Evolutionary conservation across 2,797 vertebrate species (phyloP).

Genomic region (Hoplostethus atlanticus): DNA sequence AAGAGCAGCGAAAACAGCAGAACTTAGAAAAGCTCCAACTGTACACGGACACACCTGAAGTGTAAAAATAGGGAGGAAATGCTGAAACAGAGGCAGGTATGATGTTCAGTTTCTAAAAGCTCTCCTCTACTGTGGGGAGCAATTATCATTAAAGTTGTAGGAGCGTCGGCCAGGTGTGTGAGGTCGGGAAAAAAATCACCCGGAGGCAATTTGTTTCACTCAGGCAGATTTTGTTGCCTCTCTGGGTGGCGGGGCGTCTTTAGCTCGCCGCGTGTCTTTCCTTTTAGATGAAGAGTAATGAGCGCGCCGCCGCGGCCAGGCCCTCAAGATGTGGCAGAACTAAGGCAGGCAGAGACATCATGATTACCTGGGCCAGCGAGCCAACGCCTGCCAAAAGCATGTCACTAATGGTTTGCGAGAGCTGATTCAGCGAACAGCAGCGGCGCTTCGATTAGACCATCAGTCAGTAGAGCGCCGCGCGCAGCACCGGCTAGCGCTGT

Average conservation of each 20-base stretch:
- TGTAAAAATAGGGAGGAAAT: constrained; percentile 12
- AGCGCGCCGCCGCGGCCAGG: constrained; percentile 39
- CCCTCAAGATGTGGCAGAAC: constrained; percentile 47
- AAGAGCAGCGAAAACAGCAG: neutral
- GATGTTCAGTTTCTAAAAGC: constrained; percentile 8
- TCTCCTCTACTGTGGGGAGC: constrained; percentile 3
- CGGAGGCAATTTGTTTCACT: constrained; percentile 58
- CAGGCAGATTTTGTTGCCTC: constrained; percentile 27
- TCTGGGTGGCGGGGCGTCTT: constrained; percentile 23
- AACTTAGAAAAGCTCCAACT: neutral
- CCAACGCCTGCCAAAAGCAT: constrained; percentile 22
- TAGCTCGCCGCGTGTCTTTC: constrained; percentile 41
- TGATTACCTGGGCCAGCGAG: constrained; percentile 36
- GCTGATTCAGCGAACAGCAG: constrained; percentile 52
- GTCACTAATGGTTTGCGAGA: constrained; percentile 46
- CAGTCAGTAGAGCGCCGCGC: neutral
- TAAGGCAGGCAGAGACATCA: constrained; percentile 43
- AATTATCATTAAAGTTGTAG: constrained; percentile 36
- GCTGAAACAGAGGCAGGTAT: constrained; percentile 19
- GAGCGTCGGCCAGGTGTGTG: constrained; percentile 36
- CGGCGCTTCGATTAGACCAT: constrained; percentile 4
- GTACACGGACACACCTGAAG: neutral
- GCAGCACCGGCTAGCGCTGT: neutral
- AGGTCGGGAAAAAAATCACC: constrained; percentile 40
- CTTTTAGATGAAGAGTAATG: constrained; percentile 76